phyloP scores from a whole-genome alignment of 92 coral and sea anemone species.

The Virgularia gustaviana region DNA sequence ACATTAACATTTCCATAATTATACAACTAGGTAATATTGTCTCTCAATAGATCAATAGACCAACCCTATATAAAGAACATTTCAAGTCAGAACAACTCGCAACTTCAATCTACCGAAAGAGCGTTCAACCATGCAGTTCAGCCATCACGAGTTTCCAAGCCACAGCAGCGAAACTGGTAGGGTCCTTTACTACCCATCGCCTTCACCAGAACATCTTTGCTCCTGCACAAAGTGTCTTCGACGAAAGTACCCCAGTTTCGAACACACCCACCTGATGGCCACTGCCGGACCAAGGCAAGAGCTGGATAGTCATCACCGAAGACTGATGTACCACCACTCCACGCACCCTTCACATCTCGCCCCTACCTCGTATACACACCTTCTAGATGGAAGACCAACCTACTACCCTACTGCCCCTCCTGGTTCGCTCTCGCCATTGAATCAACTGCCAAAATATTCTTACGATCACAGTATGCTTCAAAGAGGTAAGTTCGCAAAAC shows the following conservation, averaged over 20 bases:
- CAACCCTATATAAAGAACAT: too few relatives aligned
- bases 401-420: constrained; percentile 6
- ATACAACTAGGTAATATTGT: too few relatives aligned
- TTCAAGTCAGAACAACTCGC: background rate
- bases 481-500: background rate
- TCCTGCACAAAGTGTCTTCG: constrained; percentile 26
- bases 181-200: constrained; percentile 9
- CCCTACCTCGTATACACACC: background rate
- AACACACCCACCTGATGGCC: constrained; percentile 4
- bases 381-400: constrained; percentile 17
- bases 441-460: constrained; percentile 2
- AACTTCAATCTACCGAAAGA: background rate
- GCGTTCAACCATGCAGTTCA: constrained; percentile 15
- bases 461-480: constrained; percentile 3
- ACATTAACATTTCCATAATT: too few relatives aligned
- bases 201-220: constrained; percentile 16
- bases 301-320: constrained; percentile 1
- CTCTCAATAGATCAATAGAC: too few relatives aligned
- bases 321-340: background rate
- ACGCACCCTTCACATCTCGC: background rate
- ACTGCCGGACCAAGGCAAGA: constrained; percentile 35
- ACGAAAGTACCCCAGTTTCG: constrained; percentile 9
- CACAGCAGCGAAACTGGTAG: too few relatives aligned
- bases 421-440: background rate
- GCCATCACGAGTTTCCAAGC: constrained; percentile 7